phyloP scores from a whole-genome alignment of 2,888 invertebrate species.

The Chymomyza amoena region DNA sequence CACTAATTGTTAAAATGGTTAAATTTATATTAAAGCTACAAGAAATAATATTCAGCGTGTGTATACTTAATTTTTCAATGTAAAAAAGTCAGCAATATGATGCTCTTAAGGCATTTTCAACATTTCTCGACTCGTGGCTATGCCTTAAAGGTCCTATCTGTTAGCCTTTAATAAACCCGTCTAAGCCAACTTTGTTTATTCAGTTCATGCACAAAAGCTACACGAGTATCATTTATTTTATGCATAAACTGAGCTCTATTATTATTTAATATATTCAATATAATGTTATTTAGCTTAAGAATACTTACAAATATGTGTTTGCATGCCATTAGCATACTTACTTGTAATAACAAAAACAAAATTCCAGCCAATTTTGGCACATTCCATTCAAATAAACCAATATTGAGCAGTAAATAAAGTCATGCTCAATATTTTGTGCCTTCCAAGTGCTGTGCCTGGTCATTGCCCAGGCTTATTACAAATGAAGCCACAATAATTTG shows the following conservation, averaged over 20 bases:
- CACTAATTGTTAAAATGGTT: too few relatives aligned
- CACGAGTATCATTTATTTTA: not conserved
- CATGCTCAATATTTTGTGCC: not conserved
- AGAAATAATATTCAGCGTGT: too few relatives aligned
- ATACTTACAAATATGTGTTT: not conserved
- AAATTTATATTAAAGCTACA: too few relatives aligned
- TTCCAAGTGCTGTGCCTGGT: not conserved
- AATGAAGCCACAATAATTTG: constrained; percentile 4
- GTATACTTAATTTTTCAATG: too few relatives aligned
- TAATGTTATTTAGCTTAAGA: not conserved
- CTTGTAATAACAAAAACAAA: not conserved
- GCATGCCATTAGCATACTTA: not conserved
- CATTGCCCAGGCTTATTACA: not conserved
- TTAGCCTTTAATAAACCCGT: not conserved
- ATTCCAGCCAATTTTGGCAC: not conserved
- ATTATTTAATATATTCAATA: not conserved
- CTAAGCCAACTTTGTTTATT: not conserved
- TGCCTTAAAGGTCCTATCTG: not conserved
- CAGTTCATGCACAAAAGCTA: not conserved
- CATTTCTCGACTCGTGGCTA: too few relatives aligned
- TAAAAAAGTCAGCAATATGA: too few relatives aligned
- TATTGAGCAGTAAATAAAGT: not conserved
- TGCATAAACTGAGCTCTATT: not conserved
- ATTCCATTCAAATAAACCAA: not conserved
- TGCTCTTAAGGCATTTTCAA: too few relatives aligned